These are phyloP conservation scores for Microchirus variegatus DNA, from an alignment of 2,797 vertebrate species.

Conservation along the genomic window DNA sequence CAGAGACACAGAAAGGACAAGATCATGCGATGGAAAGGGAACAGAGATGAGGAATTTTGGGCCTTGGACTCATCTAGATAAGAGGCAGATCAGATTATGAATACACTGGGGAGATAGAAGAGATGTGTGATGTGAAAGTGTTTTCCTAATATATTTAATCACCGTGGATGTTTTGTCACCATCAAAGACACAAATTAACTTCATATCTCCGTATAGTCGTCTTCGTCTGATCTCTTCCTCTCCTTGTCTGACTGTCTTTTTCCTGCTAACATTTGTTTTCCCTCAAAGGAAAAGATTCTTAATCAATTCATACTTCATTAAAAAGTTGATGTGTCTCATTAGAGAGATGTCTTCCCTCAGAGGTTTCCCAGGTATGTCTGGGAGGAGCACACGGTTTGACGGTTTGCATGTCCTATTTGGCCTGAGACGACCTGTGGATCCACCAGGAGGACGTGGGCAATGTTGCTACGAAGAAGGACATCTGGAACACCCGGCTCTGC, in stretches of 20 bases:
- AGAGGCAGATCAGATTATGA: conserved; percentile 48
- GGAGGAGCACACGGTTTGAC: neutral
- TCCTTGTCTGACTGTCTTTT: neutral
- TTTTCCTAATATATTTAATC: conserved; percentile 42
- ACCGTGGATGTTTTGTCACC: conserved; percentile 36
- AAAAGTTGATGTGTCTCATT: conserved; percentile 7
- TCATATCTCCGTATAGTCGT: conserved; percentile 40
- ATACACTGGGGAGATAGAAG: conserved; percentile 41
- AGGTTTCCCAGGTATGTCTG: neutral
- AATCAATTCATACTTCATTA: conserved; percentile 23
- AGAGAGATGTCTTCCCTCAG: neutral
- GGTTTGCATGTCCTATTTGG: neutral
- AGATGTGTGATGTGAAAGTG: conserved; percentile 34
- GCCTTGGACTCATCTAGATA: conserved; percentile 10
- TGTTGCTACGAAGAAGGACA: too few species aligned
- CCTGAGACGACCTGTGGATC: neutral
- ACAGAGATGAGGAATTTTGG: neutral
- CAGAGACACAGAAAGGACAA: conserved; percentile 21
- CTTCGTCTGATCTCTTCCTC: conserved; percentile 46
- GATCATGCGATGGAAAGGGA: conserved; percentile 24
- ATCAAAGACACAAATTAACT: conserved; percentile 68
- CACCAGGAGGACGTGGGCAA: neutral
- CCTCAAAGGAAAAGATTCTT: conserved; percentile 11
- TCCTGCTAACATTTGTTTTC: neutral
- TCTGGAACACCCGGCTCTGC: neutral